Evolutionary conservation across 2,113 vertebrate genomes (phyloP).

Genomic region (Cyphotilapia sp.): DNA sequence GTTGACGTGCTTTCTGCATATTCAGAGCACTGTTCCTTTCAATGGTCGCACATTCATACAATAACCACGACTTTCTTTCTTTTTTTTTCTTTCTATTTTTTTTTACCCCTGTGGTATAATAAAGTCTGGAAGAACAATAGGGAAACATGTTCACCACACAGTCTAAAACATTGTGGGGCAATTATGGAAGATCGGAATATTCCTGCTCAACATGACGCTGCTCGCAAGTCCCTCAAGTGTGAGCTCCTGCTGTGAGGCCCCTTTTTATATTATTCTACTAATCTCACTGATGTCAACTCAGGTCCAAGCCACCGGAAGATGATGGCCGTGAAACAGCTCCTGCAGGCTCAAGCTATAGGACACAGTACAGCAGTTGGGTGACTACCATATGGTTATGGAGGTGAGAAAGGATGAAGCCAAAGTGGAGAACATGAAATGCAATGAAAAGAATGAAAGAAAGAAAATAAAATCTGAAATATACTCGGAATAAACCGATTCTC

Average conservation of each 20-base stretch:
- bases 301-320: conserved; percentile 14
- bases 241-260: not conserved
- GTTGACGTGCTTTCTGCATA: conserved; percentile 64
- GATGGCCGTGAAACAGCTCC: not conserved
- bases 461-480: not conserved
- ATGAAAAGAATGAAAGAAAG: not conserved
- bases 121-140: conserved; percentile 47
- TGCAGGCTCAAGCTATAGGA: not conserved
- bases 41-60: conserved; percentile 41
- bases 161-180: conserved; percentile 34
- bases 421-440: not conserved
- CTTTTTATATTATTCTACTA: conserved; percentile 22
- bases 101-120: conserved; percentile 3
- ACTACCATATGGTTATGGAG: not conserved
- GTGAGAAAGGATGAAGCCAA: not conserved
- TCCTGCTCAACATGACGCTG: conserved; percentile 20
- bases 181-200: conserved; percentile 35
- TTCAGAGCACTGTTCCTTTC: conserved; percentile 49
- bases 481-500: not conserved
- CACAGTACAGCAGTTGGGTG: not conserved
- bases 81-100: not conserved
- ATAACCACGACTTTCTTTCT: conserved; percentile 38
- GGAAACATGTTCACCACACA: conserved; percentile 23
- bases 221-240: conserved; percentile 4
- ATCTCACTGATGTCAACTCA: conserved; percentile 44